A percentile compares a stretch with the other conserved stretches of the same genome.
Conservation (phyloP, 2,888 invertebrate species). For the Tubulanus polymorphus region DNA sequence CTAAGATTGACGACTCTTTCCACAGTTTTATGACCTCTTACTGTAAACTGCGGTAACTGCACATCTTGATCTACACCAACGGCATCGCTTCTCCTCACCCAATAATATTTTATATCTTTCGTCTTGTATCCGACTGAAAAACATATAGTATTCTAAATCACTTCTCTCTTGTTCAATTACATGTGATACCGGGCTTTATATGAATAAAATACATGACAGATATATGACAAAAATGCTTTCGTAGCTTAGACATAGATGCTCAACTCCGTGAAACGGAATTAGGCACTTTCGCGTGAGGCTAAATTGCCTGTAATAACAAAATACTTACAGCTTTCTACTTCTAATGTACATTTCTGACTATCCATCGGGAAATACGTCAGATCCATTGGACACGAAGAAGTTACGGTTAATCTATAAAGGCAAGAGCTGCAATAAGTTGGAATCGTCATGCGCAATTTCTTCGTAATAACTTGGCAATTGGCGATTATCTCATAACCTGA, state of each 20-base stretch:
- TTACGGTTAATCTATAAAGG: constrained; percentile 28
- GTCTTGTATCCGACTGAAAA: constrained; percentile 43
- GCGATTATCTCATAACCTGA: too few relatives aligned
- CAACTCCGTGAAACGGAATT: too few relatives aligned
- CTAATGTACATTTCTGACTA: constrained; percentile 30
- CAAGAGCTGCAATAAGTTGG: too few relatives aligned
- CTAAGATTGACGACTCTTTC: constrained; percentile 42
- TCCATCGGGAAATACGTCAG: constrained; percentile 37
- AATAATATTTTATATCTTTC: constrained; percentile 48
- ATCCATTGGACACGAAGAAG: constrained; percentile 33
- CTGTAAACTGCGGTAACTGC: constrained; percentile 49
- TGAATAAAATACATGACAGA: too few relatives aligned
- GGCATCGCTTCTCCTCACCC: constrained; percentile 28
- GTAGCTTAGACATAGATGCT: too few relatives aligned
- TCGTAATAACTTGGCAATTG: too few relatives aligned
- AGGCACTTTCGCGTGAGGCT: too few relatives aligned
- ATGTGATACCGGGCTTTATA: too few relatives aligned
- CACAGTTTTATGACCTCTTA: constrained; percentile 37
- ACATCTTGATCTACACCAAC: constrained; percentile 46
- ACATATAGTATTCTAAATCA: constrained; percentile 39
- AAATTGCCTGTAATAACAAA: too few relatives aligned
- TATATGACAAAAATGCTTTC: too few relatives aligned
- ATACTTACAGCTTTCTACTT: constrained; percentile 39
- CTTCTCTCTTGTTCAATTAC: too few relatives aligned
- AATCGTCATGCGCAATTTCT: too few relatives aligned